These are phyloP conservation scores for Paracanthobrama guichenoti DNA, from an alignment of 2,113 vertebrate species.

Conservation along the genomic window DNA sequence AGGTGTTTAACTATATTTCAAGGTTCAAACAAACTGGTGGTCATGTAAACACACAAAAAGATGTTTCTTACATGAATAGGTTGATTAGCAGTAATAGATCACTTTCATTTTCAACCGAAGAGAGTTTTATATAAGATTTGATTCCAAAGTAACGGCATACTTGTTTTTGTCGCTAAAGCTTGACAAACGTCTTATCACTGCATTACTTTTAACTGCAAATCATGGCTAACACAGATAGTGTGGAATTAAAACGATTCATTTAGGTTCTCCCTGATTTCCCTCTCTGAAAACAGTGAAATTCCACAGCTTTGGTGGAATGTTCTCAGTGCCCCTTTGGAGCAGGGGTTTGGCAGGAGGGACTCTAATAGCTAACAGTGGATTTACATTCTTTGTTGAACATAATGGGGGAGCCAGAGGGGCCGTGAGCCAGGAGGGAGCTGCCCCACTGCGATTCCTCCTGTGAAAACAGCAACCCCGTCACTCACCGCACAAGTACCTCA, in stretches of 20 bases:
- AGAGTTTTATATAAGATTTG: background rate
- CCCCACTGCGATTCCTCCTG: conserved; percentile 51
- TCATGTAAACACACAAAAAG: background rate
- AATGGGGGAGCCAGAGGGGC: conserved; percentile 55
- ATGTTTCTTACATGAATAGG: background rate
- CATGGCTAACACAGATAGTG: conserved; percentile 32
- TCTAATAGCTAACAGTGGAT: conserved; percentile 51
- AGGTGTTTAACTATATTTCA: background rate
- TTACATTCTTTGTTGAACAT: conserved; percentile 56
- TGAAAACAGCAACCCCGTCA: conserved; percentile 57
- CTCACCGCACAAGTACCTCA: conserved; percentile 52
- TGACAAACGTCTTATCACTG: background rate
- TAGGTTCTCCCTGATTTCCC: conserved; percentile 38
- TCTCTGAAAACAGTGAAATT: conserved; percentile 44
- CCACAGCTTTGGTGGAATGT: conserved; percentile 53
- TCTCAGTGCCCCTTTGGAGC: conserved; percentile 52
- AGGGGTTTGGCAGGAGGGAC: conserved; percentile 41
- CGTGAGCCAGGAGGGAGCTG: conserved; percentile 49
- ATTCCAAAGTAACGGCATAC: background rate
- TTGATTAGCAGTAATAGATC: background rate
- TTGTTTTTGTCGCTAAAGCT: background rate
- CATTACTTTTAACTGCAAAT: conserved; percentile 35
- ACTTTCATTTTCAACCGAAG: background rate
- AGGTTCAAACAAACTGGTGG: background rate
- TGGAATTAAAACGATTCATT: conserved; percentile 34